These are phyloP conservation scores for Poeciliopsis prolifica DNA, from an alignment of 2,113 vertebrate species.

Conservation along the genomic window DNA sequence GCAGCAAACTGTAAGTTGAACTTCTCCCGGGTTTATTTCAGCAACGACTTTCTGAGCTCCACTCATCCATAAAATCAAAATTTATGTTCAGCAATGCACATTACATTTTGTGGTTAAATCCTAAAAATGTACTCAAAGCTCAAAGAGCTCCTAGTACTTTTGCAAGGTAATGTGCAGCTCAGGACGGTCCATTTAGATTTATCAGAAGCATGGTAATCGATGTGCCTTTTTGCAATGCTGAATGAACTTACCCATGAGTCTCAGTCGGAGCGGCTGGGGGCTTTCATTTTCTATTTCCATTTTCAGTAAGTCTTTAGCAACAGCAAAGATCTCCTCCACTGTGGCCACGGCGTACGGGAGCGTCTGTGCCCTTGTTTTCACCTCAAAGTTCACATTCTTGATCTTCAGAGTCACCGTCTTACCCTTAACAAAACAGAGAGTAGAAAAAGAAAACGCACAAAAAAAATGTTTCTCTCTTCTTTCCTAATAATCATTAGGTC, in stretches of 20 bases:
- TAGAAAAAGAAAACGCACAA: slow-evolving; percentile 42
- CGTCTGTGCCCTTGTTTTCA: slow-evolving; percentile 90
- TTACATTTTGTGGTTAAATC: not conserved
- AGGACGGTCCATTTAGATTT: slow-evolving; percentile 44
- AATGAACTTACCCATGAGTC: slow-evolving; percentile 92
- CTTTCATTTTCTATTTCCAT: slow-evolving; percentile 87
- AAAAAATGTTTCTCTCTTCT: not conserved
- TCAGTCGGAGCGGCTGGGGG: slow-evolving; percentile 89
- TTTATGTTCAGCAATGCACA: not conserved
- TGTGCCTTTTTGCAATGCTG: slow-evolving; percentile 19
- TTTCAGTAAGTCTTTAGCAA: slow-evolving; percentile 92
- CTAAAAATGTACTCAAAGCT: not conserved
- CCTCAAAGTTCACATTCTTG: slow-evolving; percentile 97
- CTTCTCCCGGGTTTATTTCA: too few relatives aligned
- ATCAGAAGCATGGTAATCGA: slow-evolving; percentile 36
- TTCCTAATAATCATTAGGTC: slow-evolving; percentile 11
- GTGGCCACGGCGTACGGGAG: slow-evolving; percentile 84
- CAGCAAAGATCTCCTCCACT: slow-evolving; percentile 90
- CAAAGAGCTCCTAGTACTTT: slow-evolving; percentile 12
- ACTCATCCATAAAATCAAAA: too few relatives aligned
- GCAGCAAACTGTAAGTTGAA: too few relatives aligned
- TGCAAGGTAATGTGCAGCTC: slow-evolving; percentile 1
- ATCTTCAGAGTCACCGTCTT: slow-evolving; percentile 95
- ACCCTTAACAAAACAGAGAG: slow-evolving; percentile 75
- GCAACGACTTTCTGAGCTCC: too few relatives aligned